Percentiles rank a stretch among this genome's conserved stretches.
Evolutionary conservation across 2,797 vertebrate species (phyloP).

Genomic region (Microhierax caerulescens): DNA sequence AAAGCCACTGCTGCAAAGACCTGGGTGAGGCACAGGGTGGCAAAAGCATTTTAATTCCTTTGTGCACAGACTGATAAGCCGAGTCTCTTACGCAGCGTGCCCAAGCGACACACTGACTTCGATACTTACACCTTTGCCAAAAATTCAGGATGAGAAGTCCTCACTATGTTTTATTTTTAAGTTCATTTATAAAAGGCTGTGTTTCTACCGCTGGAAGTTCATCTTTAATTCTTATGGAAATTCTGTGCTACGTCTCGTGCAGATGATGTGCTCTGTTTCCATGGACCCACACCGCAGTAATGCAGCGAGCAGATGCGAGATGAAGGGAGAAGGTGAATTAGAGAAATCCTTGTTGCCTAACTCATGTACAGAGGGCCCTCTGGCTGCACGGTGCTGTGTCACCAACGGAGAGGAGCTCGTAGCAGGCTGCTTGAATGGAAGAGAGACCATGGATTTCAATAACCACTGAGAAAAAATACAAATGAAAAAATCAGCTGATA

Average conservation of each 20-base stretch:
- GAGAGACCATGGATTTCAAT: neutral
- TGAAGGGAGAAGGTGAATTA: neutral
- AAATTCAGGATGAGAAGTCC: neutral
- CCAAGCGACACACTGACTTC: neutral
- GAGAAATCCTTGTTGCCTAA: neutral
- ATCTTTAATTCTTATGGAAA: neutral
- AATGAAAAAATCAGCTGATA: neutral
- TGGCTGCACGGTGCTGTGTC: slow-evolving; percentile 17
- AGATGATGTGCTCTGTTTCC: neutral
- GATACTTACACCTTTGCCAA: rapidly evolving
- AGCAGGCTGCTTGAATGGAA: neutral
- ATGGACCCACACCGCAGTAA: neutral
- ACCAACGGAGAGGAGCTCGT: neutral
- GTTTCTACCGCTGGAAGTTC: neutral
- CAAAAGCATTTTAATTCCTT: neutral
- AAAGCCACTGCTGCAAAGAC: neutral
- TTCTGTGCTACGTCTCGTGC: neutral
- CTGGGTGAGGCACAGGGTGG: neutral
- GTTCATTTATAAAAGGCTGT: neutral
- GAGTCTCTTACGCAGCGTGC: neutral
- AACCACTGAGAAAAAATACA: neutral
- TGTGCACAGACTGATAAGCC: neutral
- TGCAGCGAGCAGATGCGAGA: neutral
- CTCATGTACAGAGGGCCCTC: neutral
- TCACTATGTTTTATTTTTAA: neutral